Evolutionary conservation across 1,140 invertebrate genomes (phyloP).

Genomic region (Musca vetustissima): DNA sequence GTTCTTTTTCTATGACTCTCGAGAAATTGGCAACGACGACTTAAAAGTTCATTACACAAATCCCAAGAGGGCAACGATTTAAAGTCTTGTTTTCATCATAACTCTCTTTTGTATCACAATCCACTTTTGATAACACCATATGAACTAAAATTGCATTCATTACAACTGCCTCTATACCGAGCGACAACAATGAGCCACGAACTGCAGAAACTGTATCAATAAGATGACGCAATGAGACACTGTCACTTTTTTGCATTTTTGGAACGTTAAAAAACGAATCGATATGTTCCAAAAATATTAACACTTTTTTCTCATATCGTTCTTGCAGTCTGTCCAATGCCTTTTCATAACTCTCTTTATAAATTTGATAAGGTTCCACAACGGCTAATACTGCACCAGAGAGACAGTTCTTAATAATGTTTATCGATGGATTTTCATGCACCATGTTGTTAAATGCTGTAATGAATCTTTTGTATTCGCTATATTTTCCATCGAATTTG

Average conservation of each 20-base stretch:
- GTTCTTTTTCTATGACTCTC: not conserved
- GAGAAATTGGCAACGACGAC: constrained; percentile 13
- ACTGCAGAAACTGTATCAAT: not conserved
- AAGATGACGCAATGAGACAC: not conserved
- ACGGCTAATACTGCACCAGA: constrained; percentile 4
- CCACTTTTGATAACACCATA: constrained; percentile 5
- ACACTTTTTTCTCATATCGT: constrained; percentile 9
- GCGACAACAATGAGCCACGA: not conserved
- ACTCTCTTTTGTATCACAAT: not conserved
- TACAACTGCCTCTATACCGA: not conserved
- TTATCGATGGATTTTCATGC: not conserved
- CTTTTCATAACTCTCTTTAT: constrained; percentile 2
- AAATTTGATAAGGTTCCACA: constrained; percentile 7
- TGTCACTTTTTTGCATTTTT: too few relatives aligned
- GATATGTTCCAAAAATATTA: too few relatives aligned
- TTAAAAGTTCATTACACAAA: not conserved
- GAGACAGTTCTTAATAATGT: constrained; percentile 1
- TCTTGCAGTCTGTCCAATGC: constrained; percentile 7
- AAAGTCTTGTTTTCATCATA: constrained; percentile 15
- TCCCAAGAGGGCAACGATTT: constrained; percentile 9
- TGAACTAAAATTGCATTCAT: constrained; percentile 19
- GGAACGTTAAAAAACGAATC: too few relatives aligned
- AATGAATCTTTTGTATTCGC: constrained; percentile 1
- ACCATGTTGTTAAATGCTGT: not conserved
- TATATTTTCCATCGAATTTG: constrained; percentile 20